Conservation (phyloP, 1,140 invertebrate species). For the Saxidomus purpurata region DNA sequence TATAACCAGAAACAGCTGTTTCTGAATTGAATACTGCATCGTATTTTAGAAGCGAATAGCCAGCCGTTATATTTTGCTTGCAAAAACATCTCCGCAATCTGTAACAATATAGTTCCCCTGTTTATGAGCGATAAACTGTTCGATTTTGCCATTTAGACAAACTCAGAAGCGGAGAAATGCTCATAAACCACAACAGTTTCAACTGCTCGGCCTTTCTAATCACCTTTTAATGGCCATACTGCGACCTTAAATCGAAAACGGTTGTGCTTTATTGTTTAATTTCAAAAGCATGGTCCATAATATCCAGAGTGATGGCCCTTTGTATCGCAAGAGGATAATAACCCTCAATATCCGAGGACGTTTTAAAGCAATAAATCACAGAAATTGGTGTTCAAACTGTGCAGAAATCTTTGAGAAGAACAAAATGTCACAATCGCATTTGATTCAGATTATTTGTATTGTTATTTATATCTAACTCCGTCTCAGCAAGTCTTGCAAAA, state of each 20-base stretch:
- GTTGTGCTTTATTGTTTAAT: slow-evolving; percentile 61
- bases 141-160: slow-evolving; percentile 36
- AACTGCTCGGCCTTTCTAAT: slow-evolving; percentile 25
- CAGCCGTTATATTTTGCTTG: neutral
- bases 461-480: slow-evolving; percentile 25
- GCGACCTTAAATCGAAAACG: slow-evolving; percentile 56
- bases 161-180: slow-evolving; percentile 33
- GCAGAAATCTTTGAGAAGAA: slow-evolving; percentile 43
- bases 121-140: slow-evolving; percentile 40
- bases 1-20: too few relatives aligned
- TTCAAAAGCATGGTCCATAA: slow-evolving; percentile 33
- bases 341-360: slow-evolving; percentile 34
- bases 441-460: slow-evolving; percentile 5
- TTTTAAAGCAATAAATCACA: slow-evolving; percentile 43
- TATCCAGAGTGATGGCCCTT: slow-evolving; percentile 4
- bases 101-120: neutral
- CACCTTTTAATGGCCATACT: slow-evolving; percentile 52
- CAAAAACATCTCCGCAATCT: neutral
- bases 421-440: slow-evolving; percentile 38
- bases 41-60: too few relatives aligned
- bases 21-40: too few relatives aligned
- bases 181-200: slow-evolving; percentile 42
- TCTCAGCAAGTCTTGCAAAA: neutral
- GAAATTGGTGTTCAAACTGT: slow-evolving; percentile 50
- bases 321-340: slow-evolving; percentile 8